Base-by-base conservation (phyloP, 2,888 invertebrate genomes). In the Clepsis dumicolana region DNA sequence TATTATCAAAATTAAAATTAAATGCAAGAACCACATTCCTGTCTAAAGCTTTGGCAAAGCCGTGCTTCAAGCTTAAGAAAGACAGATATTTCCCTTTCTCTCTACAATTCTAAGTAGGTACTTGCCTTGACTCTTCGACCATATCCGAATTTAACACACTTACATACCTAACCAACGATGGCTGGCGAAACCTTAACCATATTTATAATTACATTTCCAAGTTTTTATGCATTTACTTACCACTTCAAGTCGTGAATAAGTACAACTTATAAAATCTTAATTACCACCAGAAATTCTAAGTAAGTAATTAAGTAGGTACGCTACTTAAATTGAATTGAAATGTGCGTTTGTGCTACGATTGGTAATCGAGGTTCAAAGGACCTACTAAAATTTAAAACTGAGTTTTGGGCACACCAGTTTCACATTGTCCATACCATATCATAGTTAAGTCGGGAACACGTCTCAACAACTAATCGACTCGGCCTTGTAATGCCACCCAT, bases 291-390 rank as follows among this genome's bases (percentile, higher is more conserved):
- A 7, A 24, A 4, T 52, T 1, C 24, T 25, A 52, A 52, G 3
- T 41, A n/a, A n/a, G 16, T 7, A 38, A 38, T 38, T 14, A n/a
- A 10, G 2, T 38, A 29, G 7, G 29, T 44, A 18, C 44, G 16
- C 41, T 52, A 52, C 24, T 52, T 14, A 52, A 14, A 52, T 35
- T 21, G 38, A 21, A 38, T 32, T 25, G 24, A 35, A 57, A 35
- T 57, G 57, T 57, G 57, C 57, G 38, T 57, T 56, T 21, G 18
- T 4, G 38, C 21, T 38, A 24, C 24, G n/a, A 57, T 24, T 57
- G 7, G 3, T 7, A 57, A 38, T 38, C 54, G 54, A 48, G 48
- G 21, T 21, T 48, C 8, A 2, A 44, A 44, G 18, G 12, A 21
- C 21, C 18, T 48, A 48, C 5, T 12, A 12, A 48, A 48, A 12